Evolutionary conservation across 2,888 invertebrate species (phyloP).

Genomic region (Harpagoxenus sublaevis): DNA sequence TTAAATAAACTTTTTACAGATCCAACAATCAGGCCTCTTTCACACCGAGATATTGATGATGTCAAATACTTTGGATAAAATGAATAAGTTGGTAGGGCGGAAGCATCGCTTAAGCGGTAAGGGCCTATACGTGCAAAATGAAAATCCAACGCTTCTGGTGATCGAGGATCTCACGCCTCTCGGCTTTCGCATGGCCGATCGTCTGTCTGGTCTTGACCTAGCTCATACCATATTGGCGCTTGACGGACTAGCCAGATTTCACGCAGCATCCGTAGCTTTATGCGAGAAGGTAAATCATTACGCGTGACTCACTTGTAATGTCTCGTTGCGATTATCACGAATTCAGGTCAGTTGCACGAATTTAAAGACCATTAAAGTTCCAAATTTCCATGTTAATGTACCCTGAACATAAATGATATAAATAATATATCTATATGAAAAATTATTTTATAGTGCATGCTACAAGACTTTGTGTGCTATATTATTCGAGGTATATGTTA

Average conservation of each 20-base stretch:
- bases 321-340: neutral
- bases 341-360: neutral
- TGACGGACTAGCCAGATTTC: constrained; percentile 87
- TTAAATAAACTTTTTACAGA: constrained; percentile 67
- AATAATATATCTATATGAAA: too few relatives aligned
- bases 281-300: constrained; percentile 86
- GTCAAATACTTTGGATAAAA: constrained; percentile 79
- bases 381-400: neutral
- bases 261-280: constrained; percentile 88
- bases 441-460: too few relatives aligned
- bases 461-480: too few relatives aligned
- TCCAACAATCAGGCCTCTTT: constrained; percentile 76
- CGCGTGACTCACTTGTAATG: neutral
- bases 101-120: constrained; percentile 77
- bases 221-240: constrained; percentile 87
- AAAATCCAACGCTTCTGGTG: constrained; percentile 84
- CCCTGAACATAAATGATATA: too few relatives aligned
- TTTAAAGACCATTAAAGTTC: too few relatives aligned
- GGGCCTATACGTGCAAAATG: constrained; percentile 80
- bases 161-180: constrained; percentile 88
- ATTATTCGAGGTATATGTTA: too few relatives aligned
- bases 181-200: constrained; percentile 87
- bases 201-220: constrained; percentile 88
- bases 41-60: constrained; percentile 81
- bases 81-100: constrained; percentile 77